Evolutionary conservation across 2,797 vertebrate genomes (phyloP).

Genomic region (Limosa lapponica): DNA sequence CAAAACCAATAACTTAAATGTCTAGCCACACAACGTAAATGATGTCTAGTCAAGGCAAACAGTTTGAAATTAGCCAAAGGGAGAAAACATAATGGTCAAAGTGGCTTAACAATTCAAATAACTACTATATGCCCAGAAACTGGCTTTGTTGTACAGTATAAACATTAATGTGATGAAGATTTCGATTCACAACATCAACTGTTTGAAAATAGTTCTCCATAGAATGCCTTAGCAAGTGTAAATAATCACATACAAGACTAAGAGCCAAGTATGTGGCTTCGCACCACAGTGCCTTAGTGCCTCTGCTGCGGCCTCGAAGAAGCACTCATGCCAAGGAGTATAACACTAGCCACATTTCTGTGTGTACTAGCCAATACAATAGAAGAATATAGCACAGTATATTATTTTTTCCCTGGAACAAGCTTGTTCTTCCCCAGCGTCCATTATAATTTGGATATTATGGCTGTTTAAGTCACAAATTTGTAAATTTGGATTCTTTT

Average conservation of each 20-base stretch:
- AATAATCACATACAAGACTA: not conserved
- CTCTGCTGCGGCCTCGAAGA: not conserved
- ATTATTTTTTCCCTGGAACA: not conserved
- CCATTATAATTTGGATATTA: not conserved
- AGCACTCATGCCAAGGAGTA: not conserved
- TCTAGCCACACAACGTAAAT: not conserved
- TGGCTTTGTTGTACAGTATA: not conserved
- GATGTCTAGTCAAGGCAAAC: not conserved
- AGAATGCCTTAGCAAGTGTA: not conserved
- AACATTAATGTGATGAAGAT: not conserved
- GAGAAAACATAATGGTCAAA: not conserved
- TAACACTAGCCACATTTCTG: not conserved
- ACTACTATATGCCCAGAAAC: not conserved
- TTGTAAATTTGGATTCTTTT: not conserved
- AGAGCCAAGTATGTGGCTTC: not conserved
- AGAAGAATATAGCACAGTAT: not conserved
- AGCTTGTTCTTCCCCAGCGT: rapidly evolving
- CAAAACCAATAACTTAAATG: not conserved
- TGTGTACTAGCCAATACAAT: not conserved
- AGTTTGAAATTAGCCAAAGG: not conserved
- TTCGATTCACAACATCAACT: not conserved
- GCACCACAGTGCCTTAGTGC: not conserved
- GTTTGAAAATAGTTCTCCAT: not conserved
- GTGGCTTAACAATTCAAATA: not conserved
- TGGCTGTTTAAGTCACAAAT: not conserved